Base-by-base conservation (phyloP, 2,888 invertebrate species). In the Lacanobia wlatinum region DNA sequence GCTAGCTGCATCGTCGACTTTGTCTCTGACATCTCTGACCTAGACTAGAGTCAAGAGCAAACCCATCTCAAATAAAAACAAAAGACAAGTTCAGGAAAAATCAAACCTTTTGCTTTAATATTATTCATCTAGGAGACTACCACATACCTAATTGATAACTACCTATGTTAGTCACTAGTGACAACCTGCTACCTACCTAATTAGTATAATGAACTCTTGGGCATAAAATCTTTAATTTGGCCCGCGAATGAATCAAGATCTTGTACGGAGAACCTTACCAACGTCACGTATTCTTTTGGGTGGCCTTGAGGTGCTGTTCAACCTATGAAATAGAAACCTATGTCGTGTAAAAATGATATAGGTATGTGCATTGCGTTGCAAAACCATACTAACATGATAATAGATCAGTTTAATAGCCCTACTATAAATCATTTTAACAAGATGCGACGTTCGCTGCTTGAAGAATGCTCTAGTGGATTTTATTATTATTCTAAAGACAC, bases 221-320 rank as follows among this genome's bases (percentile, higher is more conserved):
- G 34, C 14, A n/a, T 40, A 9, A 53, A 40, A 82, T 63, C 46
- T 48, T 38, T 38, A 63, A 70, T 60, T 76, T 80, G 61, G 61
- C 55, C 52, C 72, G 67, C 71, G 64, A 67, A 70, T 63, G 73
- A 84, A 73, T 69, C 70, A 71, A 55, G 56, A 69, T 71, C 62
- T 65, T 67, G 69, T 73, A 63, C 63, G 63, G 65, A 52, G 52
- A 65, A 76, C 77, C 73, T 79, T 73, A 48, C 21, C 0, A 63
- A 18, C 16, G 61, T 73, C 81, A 87, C 76, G 84, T 80, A 85
- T 71, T 71, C 78, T 58, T 56, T 73, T 56, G n/a, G n/a, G 55
- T 64, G 71, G 66, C 88, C 87, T 87, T 88, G 87, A 70, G 70
- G 48, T 78, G 69, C 60, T 73, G 68, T 74, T 80, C 77, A 79